Percentiles rank a stretch among this genome's conserved stretches.
Evolutionary conservation across 2,888 invertebrate genomes (phyloP).

Genomic region (Epiblema foenella): DNA sequence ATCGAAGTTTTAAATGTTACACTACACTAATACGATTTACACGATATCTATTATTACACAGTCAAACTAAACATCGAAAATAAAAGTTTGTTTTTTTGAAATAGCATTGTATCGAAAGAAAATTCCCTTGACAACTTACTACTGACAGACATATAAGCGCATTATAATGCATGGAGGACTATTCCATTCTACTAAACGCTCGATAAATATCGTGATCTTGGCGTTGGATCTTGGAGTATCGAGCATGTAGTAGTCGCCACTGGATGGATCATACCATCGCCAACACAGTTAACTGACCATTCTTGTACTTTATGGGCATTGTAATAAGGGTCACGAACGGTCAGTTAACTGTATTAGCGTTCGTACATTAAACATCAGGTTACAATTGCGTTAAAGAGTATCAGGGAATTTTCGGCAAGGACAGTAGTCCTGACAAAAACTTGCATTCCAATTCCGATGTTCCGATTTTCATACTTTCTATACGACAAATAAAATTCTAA

Average conservation of each 20-base stretch:
- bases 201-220: too few species aligned
- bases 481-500: conserved; percentile 18
- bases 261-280: too few species aligned
- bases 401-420: background rate
- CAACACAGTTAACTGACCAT: too few species aligned
- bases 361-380: too few species aligned
- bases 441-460: conserved; percentile 20
- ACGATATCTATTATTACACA: conserved; percentile 53
- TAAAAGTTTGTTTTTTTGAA: conserved; percentile 8
- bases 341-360: too few species aligned
- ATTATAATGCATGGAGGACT: too few species aligned
- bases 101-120: background rate
- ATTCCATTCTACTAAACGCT: too few species aligned
- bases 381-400: background rate
- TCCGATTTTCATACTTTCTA: background rate
- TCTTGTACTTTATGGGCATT: too few species aligned
- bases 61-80: conserved; percentile 35
- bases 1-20: conserved; percentile 50
- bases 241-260: too few species aligned
- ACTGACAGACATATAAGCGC: background rate
- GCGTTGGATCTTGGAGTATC: background rate
- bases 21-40: conserved; percentile 67
- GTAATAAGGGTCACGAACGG: too few species aligned
- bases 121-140: conserved; percentile 3
- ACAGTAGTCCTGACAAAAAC: background rate